Evolutionary conservation across 2,113 vertebrate species (phyloP), one percentile per base, ranked within the genome.

Genomic region (Cynocephalus volans): DNA sequence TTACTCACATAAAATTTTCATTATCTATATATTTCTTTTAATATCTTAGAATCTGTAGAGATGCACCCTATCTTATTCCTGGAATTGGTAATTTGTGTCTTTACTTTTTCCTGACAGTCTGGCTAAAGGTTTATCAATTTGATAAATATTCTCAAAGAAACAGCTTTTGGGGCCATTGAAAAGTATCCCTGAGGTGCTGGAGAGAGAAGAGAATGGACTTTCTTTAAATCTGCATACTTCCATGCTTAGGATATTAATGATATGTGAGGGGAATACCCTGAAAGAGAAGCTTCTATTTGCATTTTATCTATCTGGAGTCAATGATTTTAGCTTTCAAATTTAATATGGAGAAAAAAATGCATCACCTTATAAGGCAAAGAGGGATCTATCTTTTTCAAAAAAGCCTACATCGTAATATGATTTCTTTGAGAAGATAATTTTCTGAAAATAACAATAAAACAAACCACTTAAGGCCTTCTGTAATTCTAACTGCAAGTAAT

Each of bases 401-500:
- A 26, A 70, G 26, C 23, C 13, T 13, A 7, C 14, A n/a, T 84
- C 67, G 88, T 50, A 70, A n/a, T 88, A 52, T 92, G 69, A 94
- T 41, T n/a, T 92, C 67, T 56, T 70, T 72, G 33, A 72, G 58
- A 93, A 76, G 45, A 65, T 89, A 9, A 70, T 91, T 95, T 86
- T 14, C 8, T 85, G 36, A 96, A 93, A 65, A 67, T 77, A 93
- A 88, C 50, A 92, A 81, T 56, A 17, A 95, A 95, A 75, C 33
- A 81, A 91, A 56, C 33, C n/a, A 76, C 52, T 26, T 72, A 77
- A 82, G n/a, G 5, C 33, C 8, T 67, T 87, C 48, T 83, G 5
- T 94, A 97, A 92, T 86, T 92, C 79, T 89, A 82, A 93, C 52
- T 93, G 45, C 45, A 95, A 93, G 67, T 73, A 88, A 36, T 62